phyloP scores from a whole-genome alignment of 2,797 vertebrate genomes.

The Coendou prehensilis region DNA sequence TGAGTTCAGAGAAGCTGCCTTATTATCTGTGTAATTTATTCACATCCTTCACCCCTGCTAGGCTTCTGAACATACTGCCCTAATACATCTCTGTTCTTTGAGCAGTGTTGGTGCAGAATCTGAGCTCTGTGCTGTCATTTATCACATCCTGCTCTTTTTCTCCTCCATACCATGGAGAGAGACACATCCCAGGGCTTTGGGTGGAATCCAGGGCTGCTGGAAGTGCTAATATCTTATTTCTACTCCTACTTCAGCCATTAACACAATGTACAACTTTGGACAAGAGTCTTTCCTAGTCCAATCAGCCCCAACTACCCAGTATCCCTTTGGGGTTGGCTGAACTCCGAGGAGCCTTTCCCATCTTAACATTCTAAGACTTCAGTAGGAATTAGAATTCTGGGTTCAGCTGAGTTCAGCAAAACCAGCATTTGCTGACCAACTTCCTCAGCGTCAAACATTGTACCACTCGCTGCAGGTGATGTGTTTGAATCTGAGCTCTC shows the following conservation, averaged over 20 bases:
- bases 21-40: not conserved
- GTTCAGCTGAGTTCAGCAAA: not conserved
- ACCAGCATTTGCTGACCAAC: not conserved
- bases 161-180: not conserved
- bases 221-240: not conserved
- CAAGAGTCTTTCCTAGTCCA: not conserved
- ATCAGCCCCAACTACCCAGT: not conserved
- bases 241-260: not conserved
- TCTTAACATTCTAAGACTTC: not conserved
- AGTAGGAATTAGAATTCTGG: slow-evolving; percentile 32
- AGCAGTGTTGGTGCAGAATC: not conserved
- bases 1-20: not conserved
- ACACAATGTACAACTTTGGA: not conserved
- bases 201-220: not conserved
- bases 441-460: not conserved
- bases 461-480: not conserved
- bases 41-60: not conserved
- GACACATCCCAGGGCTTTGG: not conserved
- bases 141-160: slow-evolving; percentile 1
- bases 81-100: not conserved
- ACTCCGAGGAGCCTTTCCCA: not conserved
- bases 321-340: not conserved
- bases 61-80: not conserved
- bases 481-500: not conserved
- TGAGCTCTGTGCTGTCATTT: not conserved